Evolutionary conservation across 2,113 vertebrate species (phyloP), one percentile per base, ranked within the genome.

Genomic region (Elachura formosa): DNA sequence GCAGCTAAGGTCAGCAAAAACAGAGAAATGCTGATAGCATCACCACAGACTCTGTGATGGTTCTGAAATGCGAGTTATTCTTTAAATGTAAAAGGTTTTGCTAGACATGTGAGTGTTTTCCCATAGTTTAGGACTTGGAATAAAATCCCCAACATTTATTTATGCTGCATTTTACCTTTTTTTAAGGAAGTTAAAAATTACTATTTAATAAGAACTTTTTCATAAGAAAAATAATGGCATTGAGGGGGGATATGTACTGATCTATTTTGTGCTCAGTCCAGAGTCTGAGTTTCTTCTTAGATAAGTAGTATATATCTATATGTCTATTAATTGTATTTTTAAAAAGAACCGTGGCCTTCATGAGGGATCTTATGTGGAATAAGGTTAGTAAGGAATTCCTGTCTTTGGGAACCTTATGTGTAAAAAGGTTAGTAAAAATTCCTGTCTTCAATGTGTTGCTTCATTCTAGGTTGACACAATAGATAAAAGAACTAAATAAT

Each of bases 1-100:
- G 88, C 64, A 54, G 88, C 93, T 93, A 91, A 97, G 90, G 97
- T 96, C 91, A 96, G 79, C 87, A 82, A 26, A 79, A 96, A 87
- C 84, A 93, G 79, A 83, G 84, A 72, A 88, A 67, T 85, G 52
- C 64, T 84, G 87, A 48, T 95, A 94, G 86, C 93, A 88, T 94
- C 92, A 83, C 78, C 69, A 56, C 54, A 84, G 84, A 62, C 11
- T 14, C 15, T 73, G 56, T 72, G 79, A 66, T 74, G 22, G 21
- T 75, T 38, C 74, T 79, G 87, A 83, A 93, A 87, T 62, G 17
- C 34, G 46, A 87, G 58, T 76, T 79, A 81, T 73, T 85, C 75
- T 79, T 89, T 62, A 59, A 56, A 58, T 72, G 34, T 26, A 79
- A 72, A 78, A 88, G 28, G 29, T 71, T 95, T 83, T 55, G 19